A percentile compares a stretch with the other conserved stretches of the same genome.
These are phyloP conservation scores for Siderastrea radians DNA, from an alignment of 92 coral and sea anemone genomes.

Conservation along the genomic window DNA sequence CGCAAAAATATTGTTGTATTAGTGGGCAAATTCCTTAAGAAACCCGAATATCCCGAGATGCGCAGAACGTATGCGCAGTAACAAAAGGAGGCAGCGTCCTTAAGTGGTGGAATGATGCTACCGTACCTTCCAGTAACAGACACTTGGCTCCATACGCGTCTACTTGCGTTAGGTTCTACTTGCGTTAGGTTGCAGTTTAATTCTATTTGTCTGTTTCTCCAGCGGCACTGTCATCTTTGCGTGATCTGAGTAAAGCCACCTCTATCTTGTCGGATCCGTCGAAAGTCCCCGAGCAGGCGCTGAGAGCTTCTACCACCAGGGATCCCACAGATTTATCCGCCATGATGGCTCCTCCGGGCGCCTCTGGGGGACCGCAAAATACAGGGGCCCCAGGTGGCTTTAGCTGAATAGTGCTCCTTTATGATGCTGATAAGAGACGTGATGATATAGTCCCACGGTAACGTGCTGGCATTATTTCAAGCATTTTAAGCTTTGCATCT, in stretches of 20 bases:
- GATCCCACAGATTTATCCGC: conserved; percentile 75
- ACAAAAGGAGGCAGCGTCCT: no score
- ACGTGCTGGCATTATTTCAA: not conserved
- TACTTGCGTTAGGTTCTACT: not conserved
- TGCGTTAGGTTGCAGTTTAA: not conserved
- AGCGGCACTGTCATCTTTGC: conserved; percentile 95
- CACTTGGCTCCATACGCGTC: not conserved
- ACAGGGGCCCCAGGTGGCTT: conserved; percentile 37
- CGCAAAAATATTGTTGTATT: no score
- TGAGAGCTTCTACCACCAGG: conserved; percentile 71
- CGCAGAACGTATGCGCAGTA: no score
- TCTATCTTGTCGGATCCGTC: conserved; percentile 95
- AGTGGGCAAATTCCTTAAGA: no score
- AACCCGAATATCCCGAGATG: no score
- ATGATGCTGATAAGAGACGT: not conserved
- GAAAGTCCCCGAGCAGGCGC: conserved; percentile 90
- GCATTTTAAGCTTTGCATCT: conserved; percentile 5
- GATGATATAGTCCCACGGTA: not conserved
- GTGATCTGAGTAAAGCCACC: conserved; percentile 93
- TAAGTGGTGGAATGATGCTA: no score
- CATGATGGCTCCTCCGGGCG: conserved; percentile 49
- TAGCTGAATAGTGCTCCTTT: not conserved
- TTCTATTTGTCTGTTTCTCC: not conserved
- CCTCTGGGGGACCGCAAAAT: conserved; percentile 34
- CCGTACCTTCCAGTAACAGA: not conserved